phyloP scores from a whole-genome alignment of 2,888 invertebrate species.

The Tromatobia lineatoria region DNA sequence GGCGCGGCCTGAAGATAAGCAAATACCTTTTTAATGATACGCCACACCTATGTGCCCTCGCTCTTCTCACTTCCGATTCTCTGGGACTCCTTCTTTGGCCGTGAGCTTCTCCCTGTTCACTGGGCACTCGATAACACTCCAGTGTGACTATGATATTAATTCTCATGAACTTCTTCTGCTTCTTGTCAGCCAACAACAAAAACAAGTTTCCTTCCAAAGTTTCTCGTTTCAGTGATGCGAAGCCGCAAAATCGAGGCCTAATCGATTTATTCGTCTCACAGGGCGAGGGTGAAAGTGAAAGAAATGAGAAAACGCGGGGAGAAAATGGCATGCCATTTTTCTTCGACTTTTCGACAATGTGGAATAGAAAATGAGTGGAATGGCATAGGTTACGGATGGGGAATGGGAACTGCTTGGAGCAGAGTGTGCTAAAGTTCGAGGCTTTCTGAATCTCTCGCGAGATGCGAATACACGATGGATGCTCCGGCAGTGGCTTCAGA shows the following conservation, averaged over 20 bases:
- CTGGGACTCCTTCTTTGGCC: not conserved
- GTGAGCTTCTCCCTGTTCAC: not conserved
- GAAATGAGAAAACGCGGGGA: not conserved
- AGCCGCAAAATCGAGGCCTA: slow-evolving; percentile 29
- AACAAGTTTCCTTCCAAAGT: slow-evolving; percentile 10
- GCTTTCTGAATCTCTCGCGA: slow-evolving; percentile 31
- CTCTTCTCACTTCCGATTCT: not conserved
- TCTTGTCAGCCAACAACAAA: not conserved
- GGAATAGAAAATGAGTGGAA: slow-evolving; percentile 13
- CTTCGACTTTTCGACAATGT: slow-evolving; percentile 43
- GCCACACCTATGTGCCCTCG: not conserved
- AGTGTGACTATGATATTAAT: slow-evolving; percentile 12
- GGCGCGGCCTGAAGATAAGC: slow-evolving; percentile 68
- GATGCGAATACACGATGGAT: slow-evolving; percentile 55
- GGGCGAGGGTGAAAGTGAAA: slow-evolving; percentile 4
- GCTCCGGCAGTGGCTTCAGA: slow-evolving; percentile 44
- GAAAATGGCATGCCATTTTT: slow-evolving; percentile 42
- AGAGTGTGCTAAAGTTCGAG: slow-evolving; percentile 32
- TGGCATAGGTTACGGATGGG: not conserved
- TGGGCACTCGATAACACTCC: slow-evolving; percentile 35
- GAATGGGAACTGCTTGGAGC: slow-evolving; percentile 1
- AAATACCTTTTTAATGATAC: slow-evolving; percentile 74
- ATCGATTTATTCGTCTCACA: slow-evolving; percentile 51
- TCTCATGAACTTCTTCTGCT: slow-evolving; percentile 9
- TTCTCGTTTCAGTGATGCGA: slow-evolving; percentile 12